Evolutionary conservation across 2,888 invertebrate species (phyloP), one percentile per base, ranked within the genome.

Genomic region (Lasioglossum calceatum): DNA sequence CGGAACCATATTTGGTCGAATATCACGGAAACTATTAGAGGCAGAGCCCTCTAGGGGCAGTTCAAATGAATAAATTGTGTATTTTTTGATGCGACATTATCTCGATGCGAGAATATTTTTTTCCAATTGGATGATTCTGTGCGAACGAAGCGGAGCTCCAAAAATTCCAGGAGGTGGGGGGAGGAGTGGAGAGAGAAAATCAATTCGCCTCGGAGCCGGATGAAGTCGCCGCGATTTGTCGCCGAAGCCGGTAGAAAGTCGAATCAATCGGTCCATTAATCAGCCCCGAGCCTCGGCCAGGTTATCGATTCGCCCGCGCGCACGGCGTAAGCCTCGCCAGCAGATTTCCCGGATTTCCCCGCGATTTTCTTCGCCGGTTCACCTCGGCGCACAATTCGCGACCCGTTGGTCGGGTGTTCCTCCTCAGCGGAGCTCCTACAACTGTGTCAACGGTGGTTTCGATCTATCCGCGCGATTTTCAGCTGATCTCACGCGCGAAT

Each of bases 391-490:
- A 5, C 42, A 36, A 54, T 54, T 50, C 70, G 32, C 70, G 75
- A 42, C 36, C 32, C 64, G n/a, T 2, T 5, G 23, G 3, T 54
- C 19, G 19, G 58, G 32, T 10, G 10, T n/a, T 44, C 36, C 12
- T 39, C 19, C 39, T 58, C 58, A 19, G 54, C 67, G 19, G 42
- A 32, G 50, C 27, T 58, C 36, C 36, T 23, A 8, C 19, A 81
- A 81, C 81, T 72, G 77, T 81, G 81, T 77, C 81, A 72, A 58
- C 71, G 77, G 36, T 58, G 81, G 47, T 77, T 72, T 64, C 76
- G 77, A 64, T 47, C 77, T 50, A 70, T n/a, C 67, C 23, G n/a
- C 70, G 77, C 67, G 77, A 72, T 77, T 81, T 71, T 64, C 42
- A 27, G 58, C 71, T 32, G 54, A 44, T 71, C 76, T 58, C 76